phyloP scores from a whole-genome alignment of 2,888 invertebrate species.

The Melieria picta region DNA sequence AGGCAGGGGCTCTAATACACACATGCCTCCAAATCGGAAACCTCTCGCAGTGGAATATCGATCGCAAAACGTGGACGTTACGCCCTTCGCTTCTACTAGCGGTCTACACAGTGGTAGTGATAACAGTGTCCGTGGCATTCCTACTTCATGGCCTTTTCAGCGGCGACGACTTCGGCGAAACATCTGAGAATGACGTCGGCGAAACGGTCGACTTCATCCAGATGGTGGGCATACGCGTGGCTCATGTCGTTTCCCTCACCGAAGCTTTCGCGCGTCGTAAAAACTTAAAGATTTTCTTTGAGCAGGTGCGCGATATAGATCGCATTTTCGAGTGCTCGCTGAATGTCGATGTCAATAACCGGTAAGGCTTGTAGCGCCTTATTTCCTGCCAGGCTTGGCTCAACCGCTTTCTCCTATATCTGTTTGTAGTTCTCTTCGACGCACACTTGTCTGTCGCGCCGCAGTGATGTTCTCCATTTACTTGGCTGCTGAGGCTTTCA shows the following conservation, averaged over 20 bases:
- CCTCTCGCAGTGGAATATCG: constrained; percentile 48
- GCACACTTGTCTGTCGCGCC: constrained; percentile 36
- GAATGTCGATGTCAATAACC: constrained; percentile 51
- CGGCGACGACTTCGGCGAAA: constrained; percentile 30
- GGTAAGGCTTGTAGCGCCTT: constrained; percentile 26
- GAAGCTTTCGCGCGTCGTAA: constrained; percentile 53
- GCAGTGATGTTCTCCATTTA: constrained; percentile 50
- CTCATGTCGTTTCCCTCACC: constrained; percentile 52
- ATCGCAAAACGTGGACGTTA: constrained; percentile 43
- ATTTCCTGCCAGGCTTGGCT: not conserved
- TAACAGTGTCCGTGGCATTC: constrained; percentile 42
- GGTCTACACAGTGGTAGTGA: constrained; percentile 47
- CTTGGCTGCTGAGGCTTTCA: constrained; percentile 46
- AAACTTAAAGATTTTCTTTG: constrained; percentile 46
- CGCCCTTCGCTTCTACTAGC: constrained; percentile 47
- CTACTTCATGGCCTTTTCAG: constrained; percentile 49
- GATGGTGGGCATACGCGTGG: constrained; percentile 56
- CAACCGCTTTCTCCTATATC: not conserved
- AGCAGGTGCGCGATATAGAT: constrained; percentile 56
- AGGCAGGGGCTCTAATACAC: constrained; percentile 47
- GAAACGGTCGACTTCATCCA: constrained; percentile 59
- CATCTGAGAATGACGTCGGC: constrained; percentile 46
- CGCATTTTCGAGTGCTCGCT: constrained; percentile 52
- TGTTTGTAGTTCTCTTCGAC: constrained; percentile 40
- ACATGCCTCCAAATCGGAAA: constrained; percentile 48